phyloP scores from a whole-genome alignment of 23 tunicate genomes.

The Ascidia mentula region DNA sequence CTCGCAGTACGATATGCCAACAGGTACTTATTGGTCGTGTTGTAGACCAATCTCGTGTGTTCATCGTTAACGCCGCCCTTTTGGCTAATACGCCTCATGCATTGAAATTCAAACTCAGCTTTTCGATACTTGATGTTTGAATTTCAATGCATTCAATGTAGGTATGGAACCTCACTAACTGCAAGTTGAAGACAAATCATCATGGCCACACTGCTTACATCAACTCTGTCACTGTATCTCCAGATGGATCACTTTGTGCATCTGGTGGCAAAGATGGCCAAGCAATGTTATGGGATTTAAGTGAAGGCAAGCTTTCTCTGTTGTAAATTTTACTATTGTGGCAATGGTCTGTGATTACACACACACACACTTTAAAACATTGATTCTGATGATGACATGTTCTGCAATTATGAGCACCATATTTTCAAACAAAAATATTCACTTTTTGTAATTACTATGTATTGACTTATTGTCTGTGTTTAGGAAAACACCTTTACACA shows the following conservation, averaged over 20 bases:
- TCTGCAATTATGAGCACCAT: conserved; percentile 17
- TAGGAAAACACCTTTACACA: conserved; percentile 95
- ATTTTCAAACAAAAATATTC: not conserved
- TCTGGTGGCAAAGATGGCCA: conserved; percentile 99
- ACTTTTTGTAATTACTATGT: not conserved
- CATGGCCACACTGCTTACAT: conserved; percentile 96
- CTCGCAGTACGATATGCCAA: no score
- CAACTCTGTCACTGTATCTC: conserved; percentile 95
- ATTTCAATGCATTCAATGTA: no score
- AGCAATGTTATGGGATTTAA: conserved; percentile 98
- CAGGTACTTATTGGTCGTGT: no score
- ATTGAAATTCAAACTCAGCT: no score
- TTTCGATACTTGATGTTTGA: no score
- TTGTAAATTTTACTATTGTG: not conserved
- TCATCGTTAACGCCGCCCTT: no score
- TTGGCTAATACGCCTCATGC: no score
- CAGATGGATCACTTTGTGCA: conserved; percentile 99
- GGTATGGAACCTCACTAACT: conserved; percentile 99
- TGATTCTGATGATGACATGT: conserved; percentile 5
- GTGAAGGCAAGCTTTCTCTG: conserved; percentile 56
- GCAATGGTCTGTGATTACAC: not conserved
- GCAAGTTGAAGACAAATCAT: conserved; percentile 98
- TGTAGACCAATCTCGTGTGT: no score
- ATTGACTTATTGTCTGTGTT: not conserved
- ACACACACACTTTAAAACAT: not conserved